These are phyloP conservation scores for Pyrrhia umbra DNA, from an alignment of 2,888 invertebrate species.

Conservation along the genomic window DNA sequence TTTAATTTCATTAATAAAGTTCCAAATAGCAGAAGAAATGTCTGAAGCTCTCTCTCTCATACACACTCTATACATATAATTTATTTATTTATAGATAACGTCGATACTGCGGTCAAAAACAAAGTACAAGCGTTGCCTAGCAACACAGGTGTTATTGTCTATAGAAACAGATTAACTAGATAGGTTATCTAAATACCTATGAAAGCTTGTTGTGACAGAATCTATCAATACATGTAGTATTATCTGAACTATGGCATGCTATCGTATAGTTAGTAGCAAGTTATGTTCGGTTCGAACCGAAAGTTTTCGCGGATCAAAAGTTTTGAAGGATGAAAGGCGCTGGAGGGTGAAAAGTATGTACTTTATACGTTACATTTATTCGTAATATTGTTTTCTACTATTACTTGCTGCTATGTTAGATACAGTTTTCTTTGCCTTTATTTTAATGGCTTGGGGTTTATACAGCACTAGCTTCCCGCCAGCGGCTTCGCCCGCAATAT, in stretches of 20 bases:
- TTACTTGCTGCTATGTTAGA: too few species aligned
- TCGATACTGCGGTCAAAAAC: not conserved
- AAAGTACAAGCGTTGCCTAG: slow-evolving; percentile 27
- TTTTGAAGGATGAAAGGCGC: slow-evolving; percentile 20
- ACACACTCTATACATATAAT: too few species aligned
- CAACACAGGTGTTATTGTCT: slow-evolving; percentile 29
- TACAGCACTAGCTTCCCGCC: too few species aligned
- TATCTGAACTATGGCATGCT: not conserved
- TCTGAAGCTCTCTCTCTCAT: too few species aligned
- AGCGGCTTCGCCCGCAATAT: too few species aligned
- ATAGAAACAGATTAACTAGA: slow-evolving; percentile 30
- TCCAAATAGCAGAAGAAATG: too few species aligned
- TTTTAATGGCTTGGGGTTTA: too few species aligned
- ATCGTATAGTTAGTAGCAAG: slow-evolving; percentile 10
- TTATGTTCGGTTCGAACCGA: slow-evolving; percentile 11
- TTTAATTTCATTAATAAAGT: too few species aligned
- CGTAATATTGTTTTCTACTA: not conserved
- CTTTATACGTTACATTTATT: not conserved
- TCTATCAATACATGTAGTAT: slow-evolving; percentile 21
- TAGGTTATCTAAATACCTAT: slow-evolving; percentile 34
- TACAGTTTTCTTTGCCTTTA: too few species aligned
- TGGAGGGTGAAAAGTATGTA: slow-evolving; percentile 22
- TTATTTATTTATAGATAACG: too few species aligned
- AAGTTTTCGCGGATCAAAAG: slow-evolving; percentile 14
- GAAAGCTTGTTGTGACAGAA: slow-evolving; percentile 18